Evolutionary conservation across 2,797 vertebrate genomes (phyloP), one percentile per base, ranked within the genome.

Genomic region (Buceros bicornis): DNA sequence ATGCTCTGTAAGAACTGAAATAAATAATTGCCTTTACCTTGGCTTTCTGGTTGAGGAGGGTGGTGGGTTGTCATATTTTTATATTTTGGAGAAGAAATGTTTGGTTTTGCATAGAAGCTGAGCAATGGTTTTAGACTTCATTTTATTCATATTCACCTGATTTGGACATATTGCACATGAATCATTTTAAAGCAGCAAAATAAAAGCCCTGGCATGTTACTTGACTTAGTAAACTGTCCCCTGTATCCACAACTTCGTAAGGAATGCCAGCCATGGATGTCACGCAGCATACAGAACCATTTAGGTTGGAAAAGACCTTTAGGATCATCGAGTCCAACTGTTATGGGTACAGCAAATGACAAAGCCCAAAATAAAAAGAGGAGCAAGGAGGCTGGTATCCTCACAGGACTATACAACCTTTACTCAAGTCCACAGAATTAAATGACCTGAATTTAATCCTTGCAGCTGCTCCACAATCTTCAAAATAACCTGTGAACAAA

Each of bases 291-390:
- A 37, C 17, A 40, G 24, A 61, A 61, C 40, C 16, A 37, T 37
- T 61, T 40, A 61, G 16, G 16, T 24, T 48, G 54, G 54, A n/a
- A 56, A 56, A 56, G 53, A 56, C 28, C 53, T 56, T 56, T 31
- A 20, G n/a, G 40, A 31, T 43, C n/a, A 35, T 33, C 9, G 17
- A 64, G 61, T 64, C 20, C 40, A 64, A 64, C 28, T 10, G 11
- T 29, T 25, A 20, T 1, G 12, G 15, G 35, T 42, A 65, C 6
- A 60, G 16, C 0, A 0, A 58, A 66, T 28, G 76, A 10, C 19
- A 50, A 53, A 77, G 25, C 6, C 14, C n/a, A 18, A 54, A 51
- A 61, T 18, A 54, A 58, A 67, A 13, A 22, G 24, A 79, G 56
- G 25, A 66, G 11, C 37, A 82, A 56, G 25, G 21, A 54, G 18